Evolutionary conservation across 1,140 invertebrate species (phyloP), one percentile per base, ranked within the genome.

Genomic region (Lordiphosa collinella): DNA sequence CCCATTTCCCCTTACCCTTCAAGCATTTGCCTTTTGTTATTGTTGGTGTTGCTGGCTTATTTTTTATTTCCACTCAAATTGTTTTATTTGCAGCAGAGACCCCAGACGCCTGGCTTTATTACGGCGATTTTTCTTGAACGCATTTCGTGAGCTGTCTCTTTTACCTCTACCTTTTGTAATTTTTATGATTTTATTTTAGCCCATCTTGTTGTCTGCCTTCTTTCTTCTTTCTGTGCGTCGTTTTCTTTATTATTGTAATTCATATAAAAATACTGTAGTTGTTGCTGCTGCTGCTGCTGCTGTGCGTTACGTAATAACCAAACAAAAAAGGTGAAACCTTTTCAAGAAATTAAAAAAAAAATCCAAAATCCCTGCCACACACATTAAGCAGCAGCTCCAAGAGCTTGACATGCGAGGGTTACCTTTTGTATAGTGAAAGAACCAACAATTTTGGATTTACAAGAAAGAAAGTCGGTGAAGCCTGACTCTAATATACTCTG

Each of bases 41-140:
- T 43, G 37, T 41, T 38, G 60, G 68, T 86, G 61, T 66, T 80
- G 49, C 44, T 60, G 31, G 37, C 35, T 86, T 86, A 67, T 72
- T 84, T 78, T 82, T 78, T 82, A 82, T 84, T 82, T 84, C 73
- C 78, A 82, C 78, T 82, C 72, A 82, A 82, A 82, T 84, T 82
- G 78, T 82, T 82, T 84, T 84, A 84, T 84, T 85, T 73, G 79
- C 60, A 55, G 54, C 49, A 49, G 37, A 79, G 43, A 63, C 47
- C 57, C 63, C 53, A 76, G 61, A 71, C 71, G 56, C 55, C 70
- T 51, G 67, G 72, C 76, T 84, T 84, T 84, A 84, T 84, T 84
- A 84, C 68, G 53, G 79, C 66, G 78, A 84, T 84, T 84, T 84
- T 84, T 84, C 78, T 84, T 84, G 68, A 69, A 73, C 78, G 67